Base-by-base conservation (phyloP, 2,888 invertebrate genomes). In the Arge pagana region DNA sequence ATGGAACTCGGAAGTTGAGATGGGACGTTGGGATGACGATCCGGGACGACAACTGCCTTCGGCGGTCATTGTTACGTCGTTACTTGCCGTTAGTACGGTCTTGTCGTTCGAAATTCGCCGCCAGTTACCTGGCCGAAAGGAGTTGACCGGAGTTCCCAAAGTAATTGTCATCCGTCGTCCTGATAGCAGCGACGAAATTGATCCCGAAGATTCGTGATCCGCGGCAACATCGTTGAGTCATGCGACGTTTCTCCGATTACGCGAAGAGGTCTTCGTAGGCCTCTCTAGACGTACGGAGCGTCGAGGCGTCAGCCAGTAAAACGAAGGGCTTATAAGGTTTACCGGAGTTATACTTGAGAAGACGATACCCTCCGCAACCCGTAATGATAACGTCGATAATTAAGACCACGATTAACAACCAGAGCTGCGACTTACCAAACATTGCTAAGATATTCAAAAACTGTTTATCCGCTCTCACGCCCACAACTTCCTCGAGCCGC, bases 11-110 rank as follows among this genome's bases (percentile, higher is more conserved):
- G 23, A 35, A 45, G 24, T 26, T 35, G 33, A 45, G 45, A 45
- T 45, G 45, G 45, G 45, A 31, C 43, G 31, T n/a, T 24, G 16
- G 31, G 21, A 8, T 31, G 43, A 45, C 45, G 23, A 16, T 45
- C 33, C 11, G 35, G 45, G 21, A 42, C 23, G 42, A 18, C 64
- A 57, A 60, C 62, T 60, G 63, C 63, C 59, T 50, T 56, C 56
- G 61, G 59, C 68, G 70, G 67, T 72, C 71, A 74, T 74, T 74
- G 70, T 73, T 73, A 74, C 70, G 63, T 71, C 74, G 68, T 75
- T 72, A 72, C 67, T 64, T 67, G 67, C 69, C 68, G 71, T 69
- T 66, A 64, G 65, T 63, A 60, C 61, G 31, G 19, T 42, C 48
- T 54, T 15, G 13, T 48, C 37, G 33, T 55, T 35, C 33, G 41